Percentiles rank a stretch among this genome's conserved stretches.
Evolutionary conservation across 2,888 invertebrate genomes (phyloP).

Genomic region (Microplitis deprimator): DNA sequence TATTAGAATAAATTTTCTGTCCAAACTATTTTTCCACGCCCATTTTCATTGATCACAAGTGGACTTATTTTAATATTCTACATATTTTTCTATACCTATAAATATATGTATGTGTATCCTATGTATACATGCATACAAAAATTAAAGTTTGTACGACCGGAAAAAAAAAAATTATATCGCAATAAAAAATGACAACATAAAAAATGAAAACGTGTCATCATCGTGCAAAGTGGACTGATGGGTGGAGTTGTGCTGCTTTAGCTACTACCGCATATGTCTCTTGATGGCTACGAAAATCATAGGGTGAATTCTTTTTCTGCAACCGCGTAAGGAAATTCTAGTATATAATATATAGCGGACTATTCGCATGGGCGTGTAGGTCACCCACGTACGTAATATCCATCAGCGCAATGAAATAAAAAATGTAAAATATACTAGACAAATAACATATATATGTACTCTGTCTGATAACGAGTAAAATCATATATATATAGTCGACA

Average conservation of each 20-base stretch:
- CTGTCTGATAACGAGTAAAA: background rate
- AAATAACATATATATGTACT: background rate
- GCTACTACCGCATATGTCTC: slow-evolving; percentile 50
- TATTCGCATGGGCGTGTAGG: slow-evolving; percentile 18
- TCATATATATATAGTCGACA: background rate
- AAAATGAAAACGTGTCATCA: slow-evolving; percentile 52
- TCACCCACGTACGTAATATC: slow-evolving; percentile 3
- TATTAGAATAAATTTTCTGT: background rate
- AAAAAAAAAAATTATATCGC: slow-evolving; percentile 32
- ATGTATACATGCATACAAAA: background rate
- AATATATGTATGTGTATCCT: slow-evolving; percentile 4
- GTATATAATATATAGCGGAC: slow-evolving; percentile 24
- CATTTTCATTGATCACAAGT: background rate
- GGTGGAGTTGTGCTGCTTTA: slow-evolving; percentile 47
- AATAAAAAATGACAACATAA: slow-evolving; percentile 40
- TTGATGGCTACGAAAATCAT: slow-evolving; percentile 51
- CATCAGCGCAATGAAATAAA: background rate
- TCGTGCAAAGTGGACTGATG: slow-evolving; percentile 46
- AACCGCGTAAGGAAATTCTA: slow-evolving; percentile 47
- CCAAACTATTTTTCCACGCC: background rate
- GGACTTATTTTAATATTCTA: background rate
- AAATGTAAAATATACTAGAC: slow-evolving; percentile 1
- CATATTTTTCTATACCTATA: slow-evolving; percentile 44
- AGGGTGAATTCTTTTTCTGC: slow-evolving; percentile 50
- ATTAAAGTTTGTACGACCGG: slow-evolving; percentile 14